These are phyloP conservation scores for Plebejus melissa DNA, from an alignment of 2,888 invertebrate genomes.

Conservation along the genomic window DNA sequence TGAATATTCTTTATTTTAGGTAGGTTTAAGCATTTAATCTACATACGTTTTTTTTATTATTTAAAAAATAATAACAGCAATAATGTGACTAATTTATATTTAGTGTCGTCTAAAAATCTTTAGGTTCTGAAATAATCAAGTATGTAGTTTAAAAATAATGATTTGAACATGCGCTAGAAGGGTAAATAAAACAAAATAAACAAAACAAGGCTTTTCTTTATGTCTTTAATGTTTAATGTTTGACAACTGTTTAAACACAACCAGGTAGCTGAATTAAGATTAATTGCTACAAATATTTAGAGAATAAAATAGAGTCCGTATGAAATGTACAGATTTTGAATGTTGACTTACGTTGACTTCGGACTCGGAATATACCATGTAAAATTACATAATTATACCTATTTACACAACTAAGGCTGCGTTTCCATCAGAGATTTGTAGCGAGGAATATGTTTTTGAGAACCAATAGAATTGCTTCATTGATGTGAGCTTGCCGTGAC, in stretches of 20 bases:
- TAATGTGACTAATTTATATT: not conserved
- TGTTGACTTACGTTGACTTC: not conserved
- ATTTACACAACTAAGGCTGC: not conserved
- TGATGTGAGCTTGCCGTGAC: no score
- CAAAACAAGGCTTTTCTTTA: not conserved
- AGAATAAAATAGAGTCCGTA: slow-evolving; percentile 5
- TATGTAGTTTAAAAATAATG: not conserved
- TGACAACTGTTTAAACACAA: slow-evolving; percentile 18
- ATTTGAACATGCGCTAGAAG: not conserved
- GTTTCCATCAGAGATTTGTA: no score
- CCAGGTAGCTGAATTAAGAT: slow-evolving; percentile 11
- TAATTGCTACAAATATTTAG: slow-evolving; percentile 24
- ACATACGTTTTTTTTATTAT: no score
- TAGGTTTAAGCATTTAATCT: no score
- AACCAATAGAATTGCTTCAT: no score
- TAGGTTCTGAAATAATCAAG: not conserved
- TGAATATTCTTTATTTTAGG: no score
- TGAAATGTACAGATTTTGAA: slow-evolving; percentile 1
- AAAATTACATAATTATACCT: not conserved
- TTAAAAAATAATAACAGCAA: no score
- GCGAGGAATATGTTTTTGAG: no score
- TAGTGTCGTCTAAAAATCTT: not conserved
- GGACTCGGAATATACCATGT: not conserved
- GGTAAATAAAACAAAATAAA: slow-evolving; percentile 7
- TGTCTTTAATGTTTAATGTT: not conserved